Percentiles rank a stretch among this genome's conserved stretches.
Evolutionary conservation across 1,140 invertebrate genomes (phyloP).

Genomic region (Cyphomyrmex costatus): DNA sequence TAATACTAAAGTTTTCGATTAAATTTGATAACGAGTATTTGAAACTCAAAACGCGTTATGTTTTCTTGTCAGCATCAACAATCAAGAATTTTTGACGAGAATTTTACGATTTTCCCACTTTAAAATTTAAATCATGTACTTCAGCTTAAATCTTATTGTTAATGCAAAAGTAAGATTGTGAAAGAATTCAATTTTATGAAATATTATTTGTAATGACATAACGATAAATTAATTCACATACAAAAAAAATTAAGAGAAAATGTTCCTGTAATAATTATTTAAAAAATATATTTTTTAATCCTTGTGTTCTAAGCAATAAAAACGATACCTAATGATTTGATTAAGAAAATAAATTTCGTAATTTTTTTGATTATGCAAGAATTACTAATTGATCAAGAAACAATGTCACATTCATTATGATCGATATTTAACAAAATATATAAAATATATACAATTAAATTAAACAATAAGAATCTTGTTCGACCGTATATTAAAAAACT

Average conservation of each 20-base stretch:
- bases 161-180: neutral
- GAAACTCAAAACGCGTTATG: neutral
- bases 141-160: too few relatives aligned
- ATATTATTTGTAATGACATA: constrained; percentile 14
- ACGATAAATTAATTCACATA: neutral
- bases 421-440: neutral
- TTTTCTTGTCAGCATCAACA: neutral
- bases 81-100: neutral
- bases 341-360: neutral
- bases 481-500: too few relatives aligned
- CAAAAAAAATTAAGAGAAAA: neutral
- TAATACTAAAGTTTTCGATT: constrained; percentile 32
- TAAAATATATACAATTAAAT: neutral
- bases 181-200: neutral
- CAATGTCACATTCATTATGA: neutral
- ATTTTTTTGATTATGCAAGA: neutral
- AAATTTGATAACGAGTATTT: constrained; percentile 3
- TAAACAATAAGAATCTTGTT: too few relatives aligned
- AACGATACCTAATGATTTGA: neutral
- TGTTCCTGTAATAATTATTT: neutral
- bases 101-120: neutral
- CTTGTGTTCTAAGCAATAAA: neutral
- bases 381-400: neutral
- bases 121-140: constrained; percentile 6
- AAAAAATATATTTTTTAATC: neutral